phyloP scores from a whole-genome alignment of 2,797 vertebrate species.

The Miichthys miiuy region DNA sequence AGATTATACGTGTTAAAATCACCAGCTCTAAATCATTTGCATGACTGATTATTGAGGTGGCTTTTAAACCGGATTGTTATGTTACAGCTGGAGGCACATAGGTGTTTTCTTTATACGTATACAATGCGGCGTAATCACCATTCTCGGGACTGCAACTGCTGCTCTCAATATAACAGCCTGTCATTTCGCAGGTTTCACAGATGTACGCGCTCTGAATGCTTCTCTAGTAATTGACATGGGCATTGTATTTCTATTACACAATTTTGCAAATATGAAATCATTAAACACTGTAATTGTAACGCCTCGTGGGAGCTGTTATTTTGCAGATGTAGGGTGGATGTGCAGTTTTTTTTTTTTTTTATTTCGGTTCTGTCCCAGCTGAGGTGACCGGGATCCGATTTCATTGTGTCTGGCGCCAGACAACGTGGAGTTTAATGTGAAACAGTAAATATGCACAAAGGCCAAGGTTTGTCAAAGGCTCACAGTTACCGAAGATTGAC shows the following conservation, averaged over 20 bases:
- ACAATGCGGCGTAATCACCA: conserved; percentile 63
- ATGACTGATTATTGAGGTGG: conserved; percentile 51
- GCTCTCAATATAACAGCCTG: conserved; percentile 55
- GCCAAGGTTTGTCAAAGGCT: conserved; percentile 28
- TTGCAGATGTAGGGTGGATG: conserved; percentile 11
- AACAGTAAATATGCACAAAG: conserved; percentile 51
- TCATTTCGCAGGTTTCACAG: conserved; percentile 62
- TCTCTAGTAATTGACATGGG: conserved; percentile 46
- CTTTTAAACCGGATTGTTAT: conserved; percentile 44
- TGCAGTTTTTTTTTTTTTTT: background rate
- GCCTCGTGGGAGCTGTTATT: conserved; percentile 44
- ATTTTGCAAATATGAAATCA: conserved; percentile 71
- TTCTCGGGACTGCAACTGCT: conserved; percentile 53
- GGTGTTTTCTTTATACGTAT: conserved; percentile 64
- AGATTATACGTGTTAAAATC: conserved; percentile 58
- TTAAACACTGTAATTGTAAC: conserved; percentile 65
- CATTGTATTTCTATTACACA: conserved; percentile 57
- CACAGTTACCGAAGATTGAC: conserved; percentile 4
- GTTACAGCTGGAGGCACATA: conserved; percentile 32
- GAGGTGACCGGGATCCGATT: conserved; percentile 48
- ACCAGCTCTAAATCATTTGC: conserved; percentile 62
- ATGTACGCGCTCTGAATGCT: conserved; percentile 37
- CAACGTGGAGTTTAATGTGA: conserved; percentile 27
- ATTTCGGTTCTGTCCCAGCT: conserved; percentile 19
- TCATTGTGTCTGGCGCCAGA: conserved; percentile 62